These are phyloP conservation scores for Bathynomus jamesi DNA, from an alignment of 1,140 invertebrate genomes.

Conservation along the genomic window DNA sequence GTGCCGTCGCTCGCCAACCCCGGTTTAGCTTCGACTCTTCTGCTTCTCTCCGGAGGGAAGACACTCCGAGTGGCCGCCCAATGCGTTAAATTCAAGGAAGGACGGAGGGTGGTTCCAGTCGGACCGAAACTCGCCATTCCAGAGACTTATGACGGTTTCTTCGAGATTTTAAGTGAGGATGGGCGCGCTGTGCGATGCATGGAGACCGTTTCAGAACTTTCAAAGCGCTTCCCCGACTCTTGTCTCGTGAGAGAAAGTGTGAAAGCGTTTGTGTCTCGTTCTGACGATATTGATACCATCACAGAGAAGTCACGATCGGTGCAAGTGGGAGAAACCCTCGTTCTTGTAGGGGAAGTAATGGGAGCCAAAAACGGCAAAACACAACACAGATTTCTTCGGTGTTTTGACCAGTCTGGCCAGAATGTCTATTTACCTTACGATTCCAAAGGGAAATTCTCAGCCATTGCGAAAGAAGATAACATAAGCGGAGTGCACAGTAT, in stretches of 20 bases:
- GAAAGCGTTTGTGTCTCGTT: conserved; percentile 56
- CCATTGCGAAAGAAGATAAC: conserved; percentile 79
- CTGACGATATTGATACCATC: conserved; percentile 45
- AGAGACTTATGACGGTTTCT: conserved; percentile 80
- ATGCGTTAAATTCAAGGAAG: conserved; percentile 84
- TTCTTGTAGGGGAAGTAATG: conserved; percentile 60
- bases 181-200: conserved; percentile 79
- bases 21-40: conserved; percentile 69
- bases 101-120: conserved; percentile 60
- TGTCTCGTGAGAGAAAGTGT: conserved; percentile 78
- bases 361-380: conserved; percentile 41
- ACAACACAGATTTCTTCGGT: conserved; percentile 63
- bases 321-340: conserved; percentile 68
- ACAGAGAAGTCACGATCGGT: conserved; percentile 64
- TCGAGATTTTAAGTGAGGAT: conserved; percentile 87
- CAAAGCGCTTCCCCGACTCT: conserved; percentile 64
- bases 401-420: conserved; percentile 73
- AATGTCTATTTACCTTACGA: conserved; percentile 73
- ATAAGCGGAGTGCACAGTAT: conserved; percentile 58
- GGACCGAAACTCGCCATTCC: conserved; percentile 80
- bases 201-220: conserved; percentile 73
- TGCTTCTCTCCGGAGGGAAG: conserved; percentile 72
- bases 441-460: conserved; percentile 80
- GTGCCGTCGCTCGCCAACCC: conserved; percentile 75
- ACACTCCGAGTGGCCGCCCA: conserved; percentile 74